A percentile compares a stretch with the other conserved stretches of the same genome.
phyloP scores from a whole-genome alignment of 2,113 vertebrate species.

The Tricholaema leucomelas region DNA sequence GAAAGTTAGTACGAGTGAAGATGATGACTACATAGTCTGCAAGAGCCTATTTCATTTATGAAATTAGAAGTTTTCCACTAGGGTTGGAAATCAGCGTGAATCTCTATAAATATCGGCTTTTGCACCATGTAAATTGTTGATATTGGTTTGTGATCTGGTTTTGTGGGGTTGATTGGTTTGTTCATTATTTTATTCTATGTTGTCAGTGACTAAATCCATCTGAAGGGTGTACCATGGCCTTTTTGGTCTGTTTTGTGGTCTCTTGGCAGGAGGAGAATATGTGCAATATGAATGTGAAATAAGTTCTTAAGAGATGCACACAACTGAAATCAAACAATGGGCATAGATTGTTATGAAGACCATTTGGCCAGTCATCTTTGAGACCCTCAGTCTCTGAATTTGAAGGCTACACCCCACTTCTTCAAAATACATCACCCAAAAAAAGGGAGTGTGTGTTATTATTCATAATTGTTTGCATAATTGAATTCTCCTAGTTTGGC shows the following conservation, averaged over 20 bases:
- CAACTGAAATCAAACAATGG: background rate
- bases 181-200: background rate
- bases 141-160: too few relatives aligned
- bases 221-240: background rate
- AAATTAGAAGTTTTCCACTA: background rate
- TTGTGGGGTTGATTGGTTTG: too few relatives aligned
- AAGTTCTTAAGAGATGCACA: background rate
- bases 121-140: background rate
- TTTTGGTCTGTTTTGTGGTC: background rate
- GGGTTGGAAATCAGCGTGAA: background rate
- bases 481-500: background rate
- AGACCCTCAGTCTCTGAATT: background rate
- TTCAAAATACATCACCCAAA: background rate
- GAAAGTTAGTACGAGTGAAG: background rate
- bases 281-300: background rate
- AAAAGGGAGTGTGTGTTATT: too few relatives aligned
- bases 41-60: background rate
- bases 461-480: background rate
- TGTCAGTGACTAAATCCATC: background rate
- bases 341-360: background rate
- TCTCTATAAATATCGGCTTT: background rate
- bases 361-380: background rate
- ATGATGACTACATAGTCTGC: background rate
- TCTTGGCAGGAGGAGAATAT: rapidly evolving
- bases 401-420: background rate